Conservation (phyloP, 2,113 vertebrate genomes). For the Rhegmatorhina hoffmannsi region DNA sequence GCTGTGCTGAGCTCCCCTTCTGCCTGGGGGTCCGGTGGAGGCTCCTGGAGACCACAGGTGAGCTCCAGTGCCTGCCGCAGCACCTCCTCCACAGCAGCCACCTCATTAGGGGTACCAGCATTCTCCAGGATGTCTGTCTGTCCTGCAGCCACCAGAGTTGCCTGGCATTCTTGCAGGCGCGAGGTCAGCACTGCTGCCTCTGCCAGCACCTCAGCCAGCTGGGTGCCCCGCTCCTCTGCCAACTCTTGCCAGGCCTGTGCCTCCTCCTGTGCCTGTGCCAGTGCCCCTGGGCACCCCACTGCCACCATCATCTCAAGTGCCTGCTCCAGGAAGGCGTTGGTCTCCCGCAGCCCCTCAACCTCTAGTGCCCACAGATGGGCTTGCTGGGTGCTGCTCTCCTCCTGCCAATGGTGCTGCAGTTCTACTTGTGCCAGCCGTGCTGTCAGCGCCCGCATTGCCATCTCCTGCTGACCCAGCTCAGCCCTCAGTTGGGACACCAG, state of each 20-base stretch:
- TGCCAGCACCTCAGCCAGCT: not conserved
- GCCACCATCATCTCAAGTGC: not conserved
- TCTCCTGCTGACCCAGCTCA: not conserved
- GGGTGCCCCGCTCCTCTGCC: not conserved
- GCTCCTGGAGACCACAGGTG: fast-evolving
- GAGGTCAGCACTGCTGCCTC: not conserved
- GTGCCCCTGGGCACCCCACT: not conserved
- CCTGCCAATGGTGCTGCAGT: not conserved
- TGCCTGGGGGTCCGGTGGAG: not conserved
- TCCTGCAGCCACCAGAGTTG: fast-evolving
- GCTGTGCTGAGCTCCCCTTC: not conserved
- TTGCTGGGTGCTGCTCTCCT: not conserved
- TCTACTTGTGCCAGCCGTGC: not conserved
- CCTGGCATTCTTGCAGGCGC: not conserved
- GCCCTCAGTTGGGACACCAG: not conserved
- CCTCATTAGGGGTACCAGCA: not conserved
- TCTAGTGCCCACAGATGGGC: not conserved
- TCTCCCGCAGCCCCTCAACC: not conserved
- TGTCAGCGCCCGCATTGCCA: fast-evolving
- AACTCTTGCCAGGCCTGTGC: not conserved
- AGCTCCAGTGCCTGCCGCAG: not conserved
- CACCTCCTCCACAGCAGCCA: not conserved
- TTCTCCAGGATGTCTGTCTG: fast-evolving
- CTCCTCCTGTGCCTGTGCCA: not conserved
- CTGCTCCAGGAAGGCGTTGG: constrained; percentile 1